Percentiles rank a stretch among this genome's conserved stretches.
These are phyloP conservation scores for Magallana ariakensis DNA, from an alignment of 1,140 invertebrate genomes.

Conservation along the genomic window DNA sequence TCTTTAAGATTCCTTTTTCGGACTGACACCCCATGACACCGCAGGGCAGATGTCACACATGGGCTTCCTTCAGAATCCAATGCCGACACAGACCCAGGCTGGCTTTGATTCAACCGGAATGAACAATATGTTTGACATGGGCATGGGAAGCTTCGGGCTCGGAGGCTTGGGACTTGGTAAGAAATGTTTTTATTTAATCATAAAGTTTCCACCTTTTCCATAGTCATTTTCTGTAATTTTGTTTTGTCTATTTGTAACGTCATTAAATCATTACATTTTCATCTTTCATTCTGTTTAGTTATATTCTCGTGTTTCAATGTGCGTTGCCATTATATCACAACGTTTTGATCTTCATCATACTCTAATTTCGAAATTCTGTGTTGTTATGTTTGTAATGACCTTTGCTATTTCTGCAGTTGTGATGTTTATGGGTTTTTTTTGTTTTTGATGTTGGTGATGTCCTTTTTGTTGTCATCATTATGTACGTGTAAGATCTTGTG, in stretches of 20 bases:
- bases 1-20: neutral
- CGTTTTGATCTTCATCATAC: neutral
- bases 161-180: neutral
- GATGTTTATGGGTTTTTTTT: too few relatives aligned
- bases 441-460: too few relatives aligned
- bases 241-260: neutral
- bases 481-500: too few relatives aligned
- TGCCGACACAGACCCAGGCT: neutral
- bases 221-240: neutral
- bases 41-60: conserved; percentile 6
- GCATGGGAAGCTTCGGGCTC: neutral
- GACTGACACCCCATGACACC: neutral
- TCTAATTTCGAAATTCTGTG: too few relatives aligned
- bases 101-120: neutral
- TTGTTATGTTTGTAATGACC: too few relatives aligned
- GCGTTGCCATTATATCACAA: neutral
- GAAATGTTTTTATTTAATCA: too few relatives aligned
- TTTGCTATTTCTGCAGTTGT: too few relatives aligned
- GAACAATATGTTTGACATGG: neutral
- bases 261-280: too few relatives aligned
- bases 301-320: neutral
- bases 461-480: too few relatives aligned
- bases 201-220: neutral
- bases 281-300: neutral
- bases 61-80: neutral